Evolutionary conservation across 2,797 vertebrate genomes (phyloP).

Genomic region (Thunnus albacares): DNA sequence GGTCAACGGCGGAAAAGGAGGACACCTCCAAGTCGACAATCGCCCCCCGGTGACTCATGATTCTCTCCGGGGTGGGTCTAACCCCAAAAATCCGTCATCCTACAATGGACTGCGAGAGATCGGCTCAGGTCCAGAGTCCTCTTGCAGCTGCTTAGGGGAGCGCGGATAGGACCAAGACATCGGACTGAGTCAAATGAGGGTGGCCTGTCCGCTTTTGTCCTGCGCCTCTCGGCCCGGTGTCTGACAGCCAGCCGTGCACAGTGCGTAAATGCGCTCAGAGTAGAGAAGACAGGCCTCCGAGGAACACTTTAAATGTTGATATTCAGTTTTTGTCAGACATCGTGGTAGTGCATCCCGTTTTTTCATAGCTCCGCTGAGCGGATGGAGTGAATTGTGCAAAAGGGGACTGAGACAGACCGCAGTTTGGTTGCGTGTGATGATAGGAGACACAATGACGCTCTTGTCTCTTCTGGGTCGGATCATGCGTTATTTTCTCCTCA

Average conservation of each 20-base stretch:
- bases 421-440: constrained; percentile 82
- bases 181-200: constrained; percentile 57
- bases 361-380: constrained; percentile 50
- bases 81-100: constrained; percentile 37
- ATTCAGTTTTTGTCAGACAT: constrained; percentile 13
- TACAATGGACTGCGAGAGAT: constrained; percentile 65
- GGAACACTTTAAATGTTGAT: constrained; percentile 34
- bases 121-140: constrained; percentile 46
- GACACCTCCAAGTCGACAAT: constrained; percentile 32
- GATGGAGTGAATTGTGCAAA: constrained; percentile 82
- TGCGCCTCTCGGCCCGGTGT: constrained; percentile 45
- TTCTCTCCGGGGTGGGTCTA: constrained; percentile 51
- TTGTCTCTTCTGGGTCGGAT: constrained; percentile 99
- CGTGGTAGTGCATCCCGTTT: constrained; percentile 40
- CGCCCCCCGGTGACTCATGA: constrained; percentile 30
- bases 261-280: constrained; percentile 43
- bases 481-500: constrained; percentile 99
- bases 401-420: constrained; percentile 63
- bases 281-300: constrained; percentile 13
- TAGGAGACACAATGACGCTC: constrained; percentile 99
- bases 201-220: constrained; percentile 43
- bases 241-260: constrained; percentile 26
- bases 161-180: constrained; percentile 55
- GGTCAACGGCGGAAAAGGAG: constrained; percentile 50
- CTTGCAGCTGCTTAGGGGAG: constrained; percentile 58